Evolutionary conservation across 2,888 invertebrate species (phyloP), one percentile per base, ranked within the genome.

Genomic region (Margaritifera margaritifera): DNA sequence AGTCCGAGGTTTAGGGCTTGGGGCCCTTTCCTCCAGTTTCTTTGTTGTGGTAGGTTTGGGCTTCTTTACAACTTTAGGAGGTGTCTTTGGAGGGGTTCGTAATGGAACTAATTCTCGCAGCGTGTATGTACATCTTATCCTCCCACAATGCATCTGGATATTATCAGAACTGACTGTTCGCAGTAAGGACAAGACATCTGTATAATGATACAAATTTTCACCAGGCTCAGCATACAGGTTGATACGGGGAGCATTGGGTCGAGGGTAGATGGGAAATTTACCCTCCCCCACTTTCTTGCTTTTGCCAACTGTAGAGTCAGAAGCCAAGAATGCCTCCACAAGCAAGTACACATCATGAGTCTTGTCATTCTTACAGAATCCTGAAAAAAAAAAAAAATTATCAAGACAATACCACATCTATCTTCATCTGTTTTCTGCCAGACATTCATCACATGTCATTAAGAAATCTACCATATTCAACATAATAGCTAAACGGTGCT

Each of bases 341-440:
- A 86, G 77, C 51, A 87, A 72, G 66, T 82, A 84, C 6, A 88
- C 86, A 73, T 88, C 86, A 74, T 87, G 84, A 69, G 80, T 85
- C 65, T 81, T 84, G 75, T 88, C 87, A 81, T 87, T 86, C 74
- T 84, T 86, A 72, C 84, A 87, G 76, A 86, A 88, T 19, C 86
- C 87, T 86, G 72, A 25, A 75, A 71, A 64, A 59, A 50, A 59
- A 31, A 51, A 57, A 51, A 50, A 20, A 50, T 25, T 22, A 62
- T 31, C 5, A n/a, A 27, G 19, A 27, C 42, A 60, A 42, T 42
- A 42, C 11, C 42, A 42, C 42, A 42, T 42, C 11, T 11, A 11
- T 42, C 2, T 42, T 42, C 11, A 1, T 42, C 11, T 42, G 42
- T 42, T 42, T n/a, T 11, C 42, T 1, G 3, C 42, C 42, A 42